Conservation (phyloP, 2,888 invertebrate genomes). For the Cantharis rustica region DNA sequence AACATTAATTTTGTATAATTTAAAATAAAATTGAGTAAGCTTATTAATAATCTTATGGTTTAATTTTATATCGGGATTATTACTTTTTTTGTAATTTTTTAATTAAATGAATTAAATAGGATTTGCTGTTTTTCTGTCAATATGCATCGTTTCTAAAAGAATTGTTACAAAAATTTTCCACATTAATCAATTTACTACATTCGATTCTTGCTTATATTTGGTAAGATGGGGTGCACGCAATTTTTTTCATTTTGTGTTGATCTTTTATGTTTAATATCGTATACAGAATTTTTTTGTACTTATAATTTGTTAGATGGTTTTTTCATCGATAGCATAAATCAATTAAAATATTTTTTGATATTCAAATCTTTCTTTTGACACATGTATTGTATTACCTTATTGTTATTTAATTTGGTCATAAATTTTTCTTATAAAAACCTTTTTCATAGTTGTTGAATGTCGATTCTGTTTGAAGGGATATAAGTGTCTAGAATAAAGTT, state of each 20-base stretch:
- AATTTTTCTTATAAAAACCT: not conserved
- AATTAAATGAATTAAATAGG: not conserved
- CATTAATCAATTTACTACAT: conserved; percentile 27
- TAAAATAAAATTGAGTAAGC: not conserved
- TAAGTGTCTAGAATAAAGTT: conserved; percentile 12
- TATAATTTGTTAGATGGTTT: not conserved
- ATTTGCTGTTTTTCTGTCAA: not conserved
- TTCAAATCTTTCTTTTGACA: not conserved
- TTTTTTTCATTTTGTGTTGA: conserved; percentile 19
- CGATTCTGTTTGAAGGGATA: not conserved
- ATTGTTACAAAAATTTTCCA: conserved; percentile 16
- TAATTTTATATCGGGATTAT: not conserved
- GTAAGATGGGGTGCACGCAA: conserved; percentile 25
- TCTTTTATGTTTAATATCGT: conserved; percentile 13
- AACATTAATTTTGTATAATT: not conserved
- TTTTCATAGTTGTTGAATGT: not conserved
- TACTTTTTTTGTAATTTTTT: not conserved
- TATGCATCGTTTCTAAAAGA: not conserved
- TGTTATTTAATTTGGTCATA: not conserved
- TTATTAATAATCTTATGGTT: not conserved
- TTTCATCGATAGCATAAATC: not conserved
- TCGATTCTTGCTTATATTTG: conserved; percentile 20
- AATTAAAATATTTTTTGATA: not conserved
- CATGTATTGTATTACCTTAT: not conserved
- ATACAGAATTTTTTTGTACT: conserved; percentile 10